These are phyloP conservation scores for Drosophila lacertosa DNA, from an alignment of 1,140 invertebrate genomes.

Conservation along the genomic window DNA sequence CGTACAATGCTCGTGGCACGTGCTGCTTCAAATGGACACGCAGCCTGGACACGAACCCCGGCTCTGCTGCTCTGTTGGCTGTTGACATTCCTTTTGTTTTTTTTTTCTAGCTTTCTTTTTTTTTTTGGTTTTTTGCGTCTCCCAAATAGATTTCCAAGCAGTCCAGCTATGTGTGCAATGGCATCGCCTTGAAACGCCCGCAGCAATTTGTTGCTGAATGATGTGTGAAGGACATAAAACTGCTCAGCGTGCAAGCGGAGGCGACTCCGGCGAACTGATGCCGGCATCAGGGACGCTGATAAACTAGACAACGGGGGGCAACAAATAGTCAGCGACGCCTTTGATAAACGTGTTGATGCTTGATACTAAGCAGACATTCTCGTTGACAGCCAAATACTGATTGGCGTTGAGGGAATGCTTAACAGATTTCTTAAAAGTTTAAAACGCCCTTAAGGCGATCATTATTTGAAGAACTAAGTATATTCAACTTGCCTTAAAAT, in stretches of 20 bases:
- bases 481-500: not conserved
- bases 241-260: conserved; percentile 39
- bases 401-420: conserved; percentile 3
- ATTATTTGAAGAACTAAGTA: not conserved
- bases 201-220: conserved; percentile 80
- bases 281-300: conserved; percentile 11
- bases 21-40: conserved; percentile 75
- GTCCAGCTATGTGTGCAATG: conserved; percentile 61
- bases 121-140: no score
- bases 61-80: conserved; percentile 44
- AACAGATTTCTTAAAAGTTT: conserved; percentile 15
- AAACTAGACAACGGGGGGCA: conserved; percentile 62
- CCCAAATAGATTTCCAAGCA: conserved; percentile 72
- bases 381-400: conserved; percentile 43
- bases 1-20: conserved; percentile 65
- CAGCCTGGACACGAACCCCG: conserved; percentile 70
- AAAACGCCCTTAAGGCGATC: not conserved
- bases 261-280: conserved; percentile 9
- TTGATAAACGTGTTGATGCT: conserved; percentile 66
- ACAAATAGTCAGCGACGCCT: conserved; percentile 38
- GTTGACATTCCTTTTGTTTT: conserved; percentile 64
- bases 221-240: conserved; percentile 80
- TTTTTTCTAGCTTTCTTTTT: conserved; percentile 36
- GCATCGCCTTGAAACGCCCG: conserved; percentile 53
- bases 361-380: conserved; percentile 46